phyloP scores from a whole-genome alignment of 2,113 vertebrate species.

The Lycaon pictus region DNA sequence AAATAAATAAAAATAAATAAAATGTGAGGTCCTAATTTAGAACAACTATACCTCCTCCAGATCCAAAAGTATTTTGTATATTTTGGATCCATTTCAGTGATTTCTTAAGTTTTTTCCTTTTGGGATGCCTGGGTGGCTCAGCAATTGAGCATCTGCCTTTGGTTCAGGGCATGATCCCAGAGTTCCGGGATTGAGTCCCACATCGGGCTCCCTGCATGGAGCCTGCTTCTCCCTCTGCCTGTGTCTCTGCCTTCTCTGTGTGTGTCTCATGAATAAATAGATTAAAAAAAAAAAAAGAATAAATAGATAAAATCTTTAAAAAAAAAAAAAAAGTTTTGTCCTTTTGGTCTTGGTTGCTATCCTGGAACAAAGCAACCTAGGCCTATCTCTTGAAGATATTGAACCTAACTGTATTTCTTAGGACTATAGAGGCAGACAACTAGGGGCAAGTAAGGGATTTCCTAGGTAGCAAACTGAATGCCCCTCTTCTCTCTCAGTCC shows the following conservation, averaged over 20 bases:
- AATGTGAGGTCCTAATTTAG: conserved; percentile 6
- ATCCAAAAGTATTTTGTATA: conserved; percentile 36
- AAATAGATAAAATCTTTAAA: too few relatives aligned
- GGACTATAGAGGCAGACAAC: neutral
- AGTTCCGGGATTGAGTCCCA: too few relatives aligned
- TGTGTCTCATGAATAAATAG: too few relatives aligned
- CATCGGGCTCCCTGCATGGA: too few relatives aligned
- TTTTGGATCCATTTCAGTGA: conserved; percentile 8
- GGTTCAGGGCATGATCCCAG: too few relatives aligned
- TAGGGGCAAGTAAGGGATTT: neutral
- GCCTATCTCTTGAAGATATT: conserved; percentile 23
- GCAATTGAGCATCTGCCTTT: too few relatives aligned
- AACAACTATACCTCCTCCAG: neutral
- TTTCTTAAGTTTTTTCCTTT: conserved; percentile 9
- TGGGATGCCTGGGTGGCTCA: neutral
- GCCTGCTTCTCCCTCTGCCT: too few relatives aligned
- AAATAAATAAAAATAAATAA: neutral
- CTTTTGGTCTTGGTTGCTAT: neutral
- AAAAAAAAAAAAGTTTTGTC: neutral
- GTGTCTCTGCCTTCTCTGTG: too few relatives aligned
- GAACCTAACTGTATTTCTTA: neutral
- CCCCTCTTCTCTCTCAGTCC: neutral
- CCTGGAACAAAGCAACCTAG: conserved; percentile 7
- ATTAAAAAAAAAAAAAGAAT: too few relatives aligned
- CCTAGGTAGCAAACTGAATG: neutral